Base-by-base conservation (phyloP, 2,797 vertebrate genomes). In the Bradypodion ventrale region DNA sequence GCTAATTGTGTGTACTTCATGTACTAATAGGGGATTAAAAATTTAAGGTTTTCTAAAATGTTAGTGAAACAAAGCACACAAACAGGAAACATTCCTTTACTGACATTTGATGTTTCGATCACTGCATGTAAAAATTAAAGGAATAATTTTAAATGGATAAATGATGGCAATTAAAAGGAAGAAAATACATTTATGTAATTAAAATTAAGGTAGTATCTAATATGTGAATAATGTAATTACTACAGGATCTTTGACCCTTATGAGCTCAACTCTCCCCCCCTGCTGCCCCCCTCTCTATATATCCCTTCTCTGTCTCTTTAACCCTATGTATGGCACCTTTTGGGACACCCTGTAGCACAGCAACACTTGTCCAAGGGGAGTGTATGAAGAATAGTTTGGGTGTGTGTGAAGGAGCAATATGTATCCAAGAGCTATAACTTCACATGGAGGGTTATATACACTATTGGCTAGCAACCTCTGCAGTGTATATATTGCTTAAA, bases 11-110 rank as follows among this genome's bases (percentile, higher is more conserved):
- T 66, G 89, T 87, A 93, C 90, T 95, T 93, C 91, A 94, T 91
- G 92, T 95, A 96, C 93, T 94, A 94, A 96, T 93, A 95, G 94
- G 90, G 89, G 93, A 95, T 95, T 95, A 94, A 95, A 77, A 94
- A 95, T 93, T 91, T 93, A 56, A 92, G 94, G 93, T 94, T 94
- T 95, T 93, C 52, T 49, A 95, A 92, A 93, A 87, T 93, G 90
- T 91, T 84, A 66, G 52, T 93, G 91, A 91, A 92, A 92, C 93
- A 95, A 96, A 96, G 95, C 95, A 95, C 78, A 90, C 90, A 93
- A 95, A 92, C 79, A 92, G 89, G 52, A 92, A 94, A 87, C 92
- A 93, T 93, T 94, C 92, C 91, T 88, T 85, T 91, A 82, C 92
- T 89, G 88, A 90, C 93, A 95, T 94, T 95, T 94, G 83, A 94